A percentile compares a stretch with the other conserved stretches of the same genome.
Evolutionary conservation across 2,888 invertebrate species (phyloP).

Genomic region (Eupithecia pulchellata): DNA sequence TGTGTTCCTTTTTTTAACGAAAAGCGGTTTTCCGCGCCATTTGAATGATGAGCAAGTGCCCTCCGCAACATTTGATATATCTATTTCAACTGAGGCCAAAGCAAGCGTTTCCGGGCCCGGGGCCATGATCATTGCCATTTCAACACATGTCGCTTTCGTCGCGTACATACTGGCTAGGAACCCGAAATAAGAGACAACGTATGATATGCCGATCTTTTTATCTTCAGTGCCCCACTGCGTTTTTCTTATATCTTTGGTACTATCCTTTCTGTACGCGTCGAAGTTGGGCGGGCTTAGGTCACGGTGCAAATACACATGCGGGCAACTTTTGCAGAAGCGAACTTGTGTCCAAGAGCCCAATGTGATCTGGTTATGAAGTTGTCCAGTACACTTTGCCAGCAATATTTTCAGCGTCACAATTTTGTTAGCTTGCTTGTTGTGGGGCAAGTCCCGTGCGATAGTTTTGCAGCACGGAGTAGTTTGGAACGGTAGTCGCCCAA

Average conservation of each 20-base stretch:
- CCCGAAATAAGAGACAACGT: neutral
- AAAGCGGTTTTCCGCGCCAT: constrained; percentile 13
- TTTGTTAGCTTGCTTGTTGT: neutral
- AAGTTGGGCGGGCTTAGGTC: neutral
- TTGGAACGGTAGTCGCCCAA: neutral
- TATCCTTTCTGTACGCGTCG: constrained; percentile 3
- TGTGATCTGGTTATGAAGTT: neutral
- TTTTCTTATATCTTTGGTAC: neutral
- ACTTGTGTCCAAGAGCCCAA: constrained; percentile 1
- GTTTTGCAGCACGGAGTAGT: neutral
- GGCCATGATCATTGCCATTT: neutral
- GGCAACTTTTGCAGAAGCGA: neutral
- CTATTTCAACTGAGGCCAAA: constrained; percentile 2
- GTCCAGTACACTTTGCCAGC: neutral
- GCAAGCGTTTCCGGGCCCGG: constrained; percentile 1
- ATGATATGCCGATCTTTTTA: neutral
- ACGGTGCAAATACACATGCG: neutral
- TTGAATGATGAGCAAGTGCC: neutral
- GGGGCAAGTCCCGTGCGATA: neutral
- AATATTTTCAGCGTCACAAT: constrained; percentile 1
- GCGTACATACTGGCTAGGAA: neutral
- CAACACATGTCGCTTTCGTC: neutral
- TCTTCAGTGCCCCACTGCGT: neutral
- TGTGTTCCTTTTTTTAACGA: neutral
- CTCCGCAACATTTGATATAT: neutral